Percentiles rank a stretch among this genome's conserved stretches.
These are phyloP conservation scores for Uromys caudimaculatus DNA, from an alignment of 2,797 vertebrate genomes.

Conservation along the genomic window DNA sequence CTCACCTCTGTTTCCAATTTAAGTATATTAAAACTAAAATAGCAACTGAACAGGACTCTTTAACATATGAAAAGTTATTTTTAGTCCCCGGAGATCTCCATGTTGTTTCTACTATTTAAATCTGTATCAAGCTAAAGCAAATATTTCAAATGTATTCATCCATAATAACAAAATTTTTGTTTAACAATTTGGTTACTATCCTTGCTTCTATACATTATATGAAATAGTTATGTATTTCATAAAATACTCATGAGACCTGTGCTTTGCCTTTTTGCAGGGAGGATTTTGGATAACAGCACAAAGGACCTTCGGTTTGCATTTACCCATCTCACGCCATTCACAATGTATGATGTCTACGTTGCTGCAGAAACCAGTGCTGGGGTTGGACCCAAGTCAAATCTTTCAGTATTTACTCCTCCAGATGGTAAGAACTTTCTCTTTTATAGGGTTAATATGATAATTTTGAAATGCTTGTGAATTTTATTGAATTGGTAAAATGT, in stretches of 20 bases:
- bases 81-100: neutral
- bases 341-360: constrained; percentile 88
- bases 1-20: neutral
- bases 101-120: neutral
- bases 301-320: constrained; percentile 92
- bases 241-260: neutral
- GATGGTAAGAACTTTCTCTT: constrained; percentile 89
- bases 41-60: neutral
- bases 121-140: neutral
- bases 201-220: neutral
- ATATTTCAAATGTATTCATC: constrained; percentile 45
- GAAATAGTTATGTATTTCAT: neutral
- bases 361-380: constrained; percentile 94
- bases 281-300: constrained; percentile 94
- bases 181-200: neutral
- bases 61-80: neutral
- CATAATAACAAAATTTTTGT: neutral
- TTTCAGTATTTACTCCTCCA: constrained; percentile 90
- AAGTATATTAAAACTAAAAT: constrained; percentile 18
- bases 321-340: constrained; percentile 92
- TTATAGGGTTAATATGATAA: neutral
- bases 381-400: constrained; percentile 91
- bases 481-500: neutral
- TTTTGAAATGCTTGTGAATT: neutral
- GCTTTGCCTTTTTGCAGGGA: constrained; percentile 85